Evolutionary conservation across 1,140 invertebrate species (phyloP).

Genomic region (Penaeus chinensis): DNA sequence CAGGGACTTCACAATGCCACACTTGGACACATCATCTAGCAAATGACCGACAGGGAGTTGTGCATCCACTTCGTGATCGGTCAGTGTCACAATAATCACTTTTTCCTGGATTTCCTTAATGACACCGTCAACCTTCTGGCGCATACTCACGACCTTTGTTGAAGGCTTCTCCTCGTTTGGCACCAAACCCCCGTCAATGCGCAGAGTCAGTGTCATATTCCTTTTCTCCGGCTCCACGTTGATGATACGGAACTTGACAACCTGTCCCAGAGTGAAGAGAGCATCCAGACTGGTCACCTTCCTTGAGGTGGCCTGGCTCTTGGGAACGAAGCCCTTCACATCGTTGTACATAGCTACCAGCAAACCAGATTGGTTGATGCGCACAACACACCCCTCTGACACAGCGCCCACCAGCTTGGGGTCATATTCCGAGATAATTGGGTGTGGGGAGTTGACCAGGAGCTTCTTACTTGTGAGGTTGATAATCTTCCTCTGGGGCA

Average conservation of each 20-base stretch:
- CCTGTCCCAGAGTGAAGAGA: constrained; percentile 25
- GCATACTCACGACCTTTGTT: no score
- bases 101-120: no score
- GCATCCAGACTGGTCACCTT: not conserved
- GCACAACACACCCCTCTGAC: constrained; percentile 30
- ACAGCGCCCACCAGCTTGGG: not conserved
- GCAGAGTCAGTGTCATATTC: constrained; percentile 29
- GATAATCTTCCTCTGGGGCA: not conserved
- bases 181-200: not conserved
- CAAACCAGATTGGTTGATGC: not conserved
- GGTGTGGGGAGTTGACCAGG: constrained; percentile 11
- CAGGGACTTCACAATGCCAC: no score
- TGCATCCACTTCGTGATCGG: no score
- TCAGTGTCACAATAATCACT: no score
- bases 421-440: constrained; percentile 31
- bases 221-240: constrained; percentile 32
- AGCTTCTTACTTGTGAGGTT: constrained; percentile 36
- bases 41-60: no score
- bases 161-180: no score
- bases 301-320: not conserved
- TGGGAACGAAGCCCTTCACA: constrained; percentile 49
- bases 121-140: no score
- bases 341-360: constrained; percentile 24
- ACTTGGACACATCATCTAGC: no score
- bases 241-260: constrained; percentile 23